Evolutionary conservation across 2,113 vertebrate species (phyloP).

Genomic region (Cacatua alba): DNA sequence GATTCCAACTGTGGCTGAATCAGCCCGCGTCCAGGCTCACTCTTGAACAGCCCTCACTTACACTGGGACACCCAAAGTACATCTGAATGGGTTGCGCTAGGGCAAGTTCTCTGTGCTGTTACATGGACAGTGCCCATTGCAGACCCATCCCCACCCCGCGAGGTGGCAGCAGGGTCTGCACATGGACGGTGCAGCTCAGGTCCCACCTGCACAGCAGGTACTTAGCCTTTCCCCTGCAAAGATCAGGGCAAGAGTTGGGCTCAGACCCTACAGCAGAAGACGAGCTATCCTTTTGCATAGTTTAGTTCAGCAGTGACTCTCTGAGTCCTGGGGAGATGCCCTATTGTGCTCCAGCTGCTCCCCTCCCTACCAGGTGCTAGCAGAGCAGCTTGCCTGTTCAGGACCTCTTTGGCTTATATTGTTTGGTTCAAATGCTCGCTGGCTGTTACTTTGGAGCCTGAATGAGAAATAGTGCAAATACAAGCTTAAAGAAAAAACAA

Average conservation of each 20-base stretch:
- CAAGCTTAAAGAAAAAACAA: neutral
- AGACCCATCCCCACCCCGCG: rapidly evolving
- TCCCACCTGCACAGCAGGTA: neutral
- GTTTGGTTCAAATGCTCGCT: constrained; percentile 1
- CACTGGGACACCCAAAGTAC: neutral
- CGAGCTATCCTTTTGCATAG: neutral
- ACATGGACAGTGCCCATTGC: rapidly evolving
- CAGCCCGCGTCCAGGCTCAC: neutral
- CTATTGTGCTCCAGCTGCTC: neutral
- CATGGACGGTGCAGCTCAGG: neutral
- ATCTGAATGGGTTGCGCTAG: rapidly evolving
- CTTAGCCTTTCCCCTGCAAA: neutral
- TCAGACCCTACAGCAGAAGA: neutral
- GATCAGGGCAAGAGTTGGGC: neutral
- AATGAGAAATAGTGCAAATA: constrained; percentile 57
- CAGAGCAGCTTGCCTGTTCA: neutral
- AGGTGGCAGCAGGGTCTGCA: neutral
- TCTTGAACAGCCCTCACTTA: neutral
- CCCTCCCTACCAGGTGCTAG: neutral
- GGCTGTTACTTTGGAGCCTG: neutral
- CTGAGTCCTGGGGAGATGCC: neutral
- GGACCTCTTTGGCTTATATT: constrained; percentile 36
- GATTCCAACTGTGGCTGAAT: neutral
- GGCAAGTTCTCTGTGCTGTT: neutral
- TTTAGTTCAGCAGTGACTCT: neutral